Base-by-base conservation (phyloP, 2,113 vertebrate genomes). In the Pomatorhinus ruficollis region DNA sequence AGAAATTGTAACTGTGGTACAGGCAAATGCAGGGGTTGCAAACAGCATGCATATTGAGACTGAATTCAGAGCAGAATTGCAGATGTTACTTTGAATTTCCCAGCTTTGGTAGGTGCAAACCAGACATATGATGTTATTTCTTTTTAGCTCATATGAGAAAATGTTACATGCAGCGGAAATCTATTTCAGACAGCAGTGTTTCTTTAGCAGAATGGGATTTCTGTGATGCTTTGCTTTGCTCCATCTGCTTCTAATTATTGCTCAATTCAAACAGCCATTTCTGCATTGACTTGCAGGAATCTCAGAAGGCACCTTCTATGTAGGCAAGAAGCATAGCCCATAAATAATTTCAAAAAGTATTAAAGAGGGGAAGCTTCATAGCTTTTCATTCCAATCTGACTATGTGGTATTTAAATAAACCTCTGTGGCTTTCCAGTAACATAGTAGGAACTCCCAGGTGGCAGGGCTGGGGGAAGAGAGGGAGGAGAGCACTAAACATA, bases 331-430 rank as follows among this genome's bases (percentile, higher is more conserved):
- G 69, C 74, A 90, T 82, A 93, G 86, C 71, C 87, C 94, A 97
- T 94, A 95, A 95, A 97, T 95, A 95, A 96, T 97, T 97, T 95
- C 94, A 90, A 96, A 96, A 97, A 96, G 91, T 95, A 95, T 95
- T 95, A 89, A 90, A 93, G 75, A 94, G 78, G 71, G 88, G 94
- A 96, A 94, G 90, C 86, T 95, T 95, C 97, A 94, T 61, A 93
- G 95, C 94, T 87, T 95, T 91, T 90, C 91, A 87, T 96, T 93
- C 95, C 93, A 89, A 87, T 88, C 92, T 87, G 83, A 93, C 89
- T 90, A 77, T 96, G 90, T 65, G 70, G 77, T 90, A 95, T 97
- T 96, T 93, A 96, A 97, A 97, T 89, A 93, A 97, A 95, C 82
- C 88, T 96, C 93, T 95, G 94, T 89, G 95, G 92, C 90, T 94